Evolutionary conservation across 2,113 vertebrate genomes (phyloP).

Genomic region (Corynorhinus townsendii): DNA sequence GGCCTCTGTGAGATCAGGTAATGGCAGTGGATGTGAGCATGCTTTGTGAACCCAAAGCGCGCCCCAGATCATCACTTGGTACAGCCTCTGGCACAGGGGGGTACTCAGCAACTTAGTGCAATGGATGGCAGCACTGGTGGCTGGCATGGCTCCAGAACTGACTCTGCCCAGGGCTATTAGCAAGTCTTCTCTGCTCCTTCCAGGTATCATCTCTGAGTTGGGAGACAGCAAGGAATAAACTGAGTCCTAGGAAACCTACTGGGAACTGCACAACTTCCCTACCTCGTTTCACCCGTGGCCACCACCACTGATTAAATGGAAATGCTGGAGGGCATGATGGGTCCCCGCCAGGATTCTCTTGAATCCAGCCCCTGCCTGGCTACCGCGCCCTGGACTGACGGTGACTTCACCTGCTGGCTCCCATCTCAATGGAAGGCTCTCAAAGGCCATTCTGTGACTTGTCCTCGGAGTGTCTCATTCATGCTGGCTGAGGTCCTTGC

Average conservation of each 20-base stretch:
- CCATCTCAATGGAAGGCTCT: slow-evolving; percentile 52
- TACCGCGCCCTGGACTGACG: background rate
- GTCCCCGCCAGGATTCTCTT: slow-evolving; percentile 20
- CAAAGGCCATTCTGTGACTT: slow-evolving; percentile 65
- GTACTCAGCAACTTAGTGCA: background rate
- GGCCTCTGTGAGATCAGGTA: background rate
- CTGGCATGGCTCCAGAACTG: background rate
- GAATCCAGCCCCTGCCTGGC: slow-evolving; percentile 44
- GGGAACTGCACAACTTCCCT: slow-evolving; percentile 24
- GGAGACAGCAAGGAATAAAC: slow-evolving; percentile 3
- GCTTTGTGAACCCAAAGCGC: background rate
- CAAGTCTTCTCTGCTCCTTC: background rate
- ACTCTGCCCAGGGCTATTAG: background rate
- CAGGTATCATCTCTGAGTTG: slow-evolving; percentile 24
- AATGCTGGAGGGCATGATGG: slow-evolving; percentile 53
- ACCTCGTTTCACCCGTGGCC: slow-evolving; percentile 20
- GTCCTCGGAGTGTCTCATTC: slow-evolving; percentile 42
- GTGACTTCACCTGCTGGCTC: slow-evolving; percentile 66
- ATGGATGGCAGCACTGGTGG: accelerated
- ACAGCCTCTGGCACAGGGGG: background rate
- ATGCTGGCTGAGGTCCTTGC: slow-evolving; percentile 18
- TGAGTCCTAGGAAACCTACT: slow-evolving; percentile 46
- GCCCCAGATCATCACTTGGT: background rate
- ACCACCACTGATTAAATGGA: slow-evolving; percentile 62
- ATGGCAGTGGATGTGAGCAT: background rate